These are phyloP conservation scores for Tichodroma muraria DNA, from an alignment of 2,113 vertebrate species.

Conservation along the genomic window DNA sequence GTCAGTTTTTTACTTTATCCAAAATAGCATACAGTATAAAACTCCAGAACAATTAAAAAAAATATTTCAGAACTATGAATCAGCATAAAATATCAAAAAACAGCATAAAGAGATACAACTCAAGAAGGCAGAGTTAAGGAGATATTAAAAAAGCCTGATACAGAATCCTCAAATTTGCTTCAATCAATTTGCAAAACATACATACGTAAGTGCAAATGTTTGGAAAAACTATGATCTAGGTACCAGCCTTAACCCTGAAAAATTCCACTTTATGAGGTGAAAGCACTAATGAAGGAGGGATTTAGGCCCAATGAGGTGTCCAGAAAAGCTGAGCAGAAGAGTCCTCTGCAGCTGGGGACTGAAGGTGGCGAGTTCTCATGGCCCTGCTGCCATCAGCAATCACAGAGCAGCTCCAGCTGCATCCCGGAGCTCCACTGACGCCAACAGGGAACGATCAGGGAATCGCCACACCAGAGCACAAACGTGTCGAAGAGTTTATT, in stretches of 20 bases:
- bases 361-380: rapidly evolving
- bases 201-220: rapidly evolving
- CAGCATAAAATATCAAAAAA: background rate
- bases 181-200: background rate
- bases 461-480: background rate
- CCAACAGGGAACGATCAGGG: background rate
- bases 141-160: background rate
- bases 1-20: background rate
- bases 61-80: background rate
- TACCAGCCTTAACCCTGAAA: background rate
- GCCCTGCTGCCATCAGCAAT: background rate
- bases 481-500: background rate
- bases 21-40: background rate
- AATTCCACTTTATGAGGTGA: background rate
- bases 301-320: background rate
- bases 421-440: background rate
- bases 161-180: background rate
- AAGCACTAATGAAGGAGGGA: background rate
- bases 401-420: background rate
- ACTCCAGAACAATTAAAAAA: background rate
- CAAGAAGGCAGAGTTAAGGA: background rate
- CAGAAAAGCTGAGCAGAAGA: background rate
- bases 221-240: background rate
- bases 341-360: background rate
- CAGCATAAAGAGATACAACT: background rate